Percentiles rank a stretch among this genome's conserved stretches.
Conservation (phyloP, 2,888 invertebrate species). For the Sicus ferrugineus region DNA sequence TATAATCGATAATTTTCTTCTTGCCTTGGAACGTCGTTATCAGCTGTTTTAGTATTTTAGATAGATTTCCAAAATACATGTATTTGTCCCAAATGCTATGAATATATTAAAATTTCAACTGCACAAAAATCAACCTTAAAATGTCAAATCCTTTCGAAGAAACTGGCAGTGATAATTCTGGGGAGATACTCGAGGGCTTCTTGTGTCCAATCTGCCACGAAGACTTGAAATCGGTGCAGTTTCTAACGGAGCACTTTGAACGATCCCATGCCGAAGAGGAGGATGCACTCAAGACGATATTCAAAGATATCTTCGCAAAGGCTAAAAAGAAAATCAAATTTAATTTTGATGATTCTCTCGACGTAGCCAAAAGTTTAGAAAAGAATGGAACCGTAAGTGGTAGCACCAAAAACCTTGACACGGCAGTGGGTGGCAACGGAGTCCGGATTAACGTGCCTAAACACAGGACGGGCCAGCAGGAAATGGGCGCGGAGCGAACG, state of each 20-base stretch:
- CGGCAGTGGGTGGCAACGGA: constrained; percentile 42
- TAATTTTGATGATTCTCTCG: constrained; percentile 76
- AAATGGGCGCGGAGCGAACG: constrained; percentile 64
- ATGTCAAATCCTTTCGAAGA: constrained; percentile 60
- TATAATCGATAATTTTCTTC: too few relatives aligned
- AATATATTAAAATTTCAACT: too few relatives aligned
- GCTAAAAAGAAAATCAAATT: constrained; percentile 85
- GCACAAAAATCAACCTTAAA: constrained; percentile 3
- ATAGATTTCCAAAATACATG: too few relatives aligned
- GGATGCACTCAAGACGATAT: constrained; percentile 76
- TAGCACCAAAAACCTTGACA: constrained; percentile 13
- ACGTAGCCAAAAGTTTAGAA: constrained; percentile 70
- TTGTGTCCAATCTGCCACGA: constrained; percentile 94
- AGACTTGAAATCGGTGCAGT: constrained; percentile 84
- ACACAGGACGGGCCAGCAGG: constrained; percentile 60
- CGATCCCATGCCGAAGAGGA: constrained; percentile 87
- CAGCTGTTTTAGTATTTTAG: constrained; percentile 2
- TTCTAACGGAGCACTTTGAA: constrained; percentile 88
- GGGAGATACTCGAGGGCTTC: constrained; percentile 87
- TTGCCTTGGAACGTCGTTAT: too few relatives aligned
- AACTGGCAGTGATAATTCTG: constrained; percentile 61
- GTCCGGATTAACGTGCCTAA: constrained; percentile 54
- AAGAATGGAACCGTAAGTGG: constrained; percentile 64
- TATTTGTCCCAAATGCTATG: too few relatives aligned
- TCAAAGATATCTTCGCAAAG: constrained; percentile 86